These are phyloP conservation scores for Tragelaphus buxtoni DNA, from an alignment of 2,113 vertebrate species.

Conservation along the genomic window DNA sequence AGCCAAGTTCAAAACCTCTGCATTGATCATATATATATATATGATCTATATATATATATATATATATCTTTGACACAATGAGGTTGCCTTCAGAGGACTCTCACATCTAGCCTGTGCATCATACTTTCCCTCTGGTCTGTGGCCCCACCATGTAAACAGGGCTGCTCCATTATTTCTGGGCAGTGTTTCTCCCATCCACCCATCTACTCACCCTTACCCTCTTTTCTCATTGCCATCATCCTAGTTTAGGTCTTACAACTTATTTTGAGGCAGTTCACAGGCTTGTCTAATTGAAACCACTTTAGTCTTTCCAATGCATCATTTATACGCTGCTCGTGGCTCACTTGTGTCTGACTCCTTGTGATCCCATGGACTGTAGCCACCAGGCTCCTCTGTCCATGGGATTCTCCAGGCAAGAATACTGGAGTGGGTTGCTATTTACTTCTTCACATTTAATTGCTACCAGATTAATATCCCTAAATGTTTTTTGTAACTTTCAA, in stretches of 20 bases:
- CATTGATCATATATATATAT: neutral
- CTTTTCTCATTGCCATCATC: neutral
- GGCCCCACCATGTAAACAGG: neutral
- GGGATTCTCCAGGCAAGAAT: neutral
- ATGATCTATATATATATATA: no score
- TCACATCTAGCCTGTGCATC: neutral
- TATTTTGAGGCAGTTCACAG: neutral
- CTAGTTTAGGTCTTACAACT: neutral
- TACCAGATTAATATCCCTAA: neutral
- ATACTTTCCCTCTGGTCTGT: neutral
- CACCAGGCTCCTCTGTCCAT: neutral
- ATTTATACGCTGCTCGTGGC: neutral
- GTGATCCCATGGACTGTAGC: neutral
- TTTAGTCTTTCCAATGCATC: neutral
- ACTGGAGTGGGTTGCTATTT: neutral
- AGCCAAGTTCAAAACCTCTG: neutral
- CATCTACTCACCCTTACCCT: neutral
- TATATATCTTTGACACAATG: neutral
- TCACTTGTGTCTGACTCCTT: neutral
- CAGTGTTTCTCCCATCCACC: neutral
- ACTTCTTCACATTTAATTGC: neutral
- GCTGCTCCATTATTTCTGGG: neutral
- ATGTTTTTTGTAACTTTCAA: neutral
- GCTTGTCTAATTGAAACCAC: neutral
- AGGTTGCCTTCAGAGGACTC: neutral